Conservation (phyloP, 2,888 invertebrate genomes). For the Apeira syringaria region DNA sequence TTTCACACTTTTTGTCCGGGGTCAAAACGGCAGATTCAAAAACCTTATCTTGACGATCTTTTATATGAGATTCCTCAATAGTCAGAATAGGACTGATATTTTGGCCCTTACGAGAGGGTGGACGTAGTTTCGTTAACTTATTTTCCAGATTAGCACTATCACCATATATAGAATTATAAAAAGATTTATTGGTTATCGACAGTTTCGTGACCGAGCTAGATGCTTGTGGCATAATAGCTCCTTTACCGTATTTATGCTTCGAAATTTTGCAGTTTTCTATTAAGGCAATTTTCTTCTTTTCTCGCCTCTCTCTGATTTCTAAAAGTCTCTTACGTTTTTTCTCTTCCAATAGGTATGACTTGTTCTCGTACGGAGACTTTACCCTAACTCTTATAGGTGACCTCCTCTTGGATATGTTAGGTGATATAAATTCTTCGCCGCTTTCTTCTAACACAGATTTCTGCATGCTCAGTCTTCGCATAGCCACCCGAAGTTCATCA, state of each 20-base stretch:
- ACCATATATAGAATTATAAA: constrained; percentile 75
- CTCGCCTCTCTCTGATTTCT: constrained; percentile 67
- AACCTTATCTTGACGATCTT: constrained; percentile 32
- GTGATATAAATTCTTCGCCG: constrained; percentile 39
- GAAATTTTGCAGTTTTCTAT: constrained; percentile 58
- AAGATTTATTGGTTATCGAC: constrained; percentile 75
- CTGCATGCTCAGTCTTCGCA: constrained; percentile 53
- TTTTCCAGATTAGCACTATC: constrained; percentile 39
- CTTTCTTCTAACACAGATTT: constrained; percentile 55
- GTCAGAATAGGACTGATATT: constrained; percentile 16
- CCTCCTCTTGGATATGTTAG: constrained; percentile 44
- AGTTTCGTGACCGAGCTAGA: constrained; percentile 70
- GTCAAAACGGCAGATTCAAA: constrained; percentile 28
- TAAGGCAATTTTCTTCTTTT: constrained; percentile 60
- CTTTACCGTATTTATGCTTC: constrained; percentile 57
- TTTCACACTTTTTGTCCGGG: constrained; percentile 40
- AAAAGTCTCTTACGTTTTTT: constrained; percentile 65
- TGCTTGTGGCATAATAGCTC: constrained; percentile 53
- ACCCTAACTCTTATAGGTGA: constrained; percentile 57
- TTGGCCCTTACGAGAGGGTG: constrained; percentile 32
- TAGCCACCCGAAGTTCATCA: constrained; percentile 50
- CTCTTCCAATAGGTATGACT: constrained; percentile 61
- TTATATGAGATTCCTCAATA: constrained; percentile 30
- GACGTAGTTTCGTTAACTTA: constrained; percentile 36
- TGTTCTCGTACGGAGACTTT: constrained; percentile 74